Conservation (phyloP, 2,888 invertebrate genomes). For the Myathropa florea region DNA sequence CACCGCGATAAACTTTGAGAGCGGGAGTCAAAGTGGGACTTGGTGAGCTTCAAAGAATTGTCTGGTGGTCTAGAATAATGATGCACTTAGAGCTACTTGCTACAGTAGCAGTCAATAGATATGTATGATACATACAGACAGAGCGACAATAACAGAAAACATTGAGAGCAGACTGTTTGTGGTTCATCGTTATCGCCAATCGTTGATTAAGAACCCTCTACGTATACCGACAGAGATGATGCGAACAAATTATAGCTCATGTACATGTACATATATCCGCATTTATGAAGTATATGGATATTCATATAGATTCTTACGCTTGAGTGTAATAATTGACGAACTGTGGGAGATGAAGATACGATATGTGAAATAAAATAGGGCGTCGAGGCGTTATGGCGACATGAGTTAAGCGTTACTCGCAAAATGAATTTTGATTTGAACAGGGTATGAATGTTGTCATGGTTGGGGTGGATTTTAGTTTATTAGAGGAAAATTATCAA, state of each 20-base stretch:
- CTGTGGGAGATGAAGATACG: conserved; percentile 31
- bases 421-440: conserved; percentile 13
- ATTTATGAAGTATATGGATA: background rate
- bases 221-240: conserved; percentile 37
- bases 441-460: background rate
- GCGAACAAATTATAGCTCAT: conserved; percentile 45
- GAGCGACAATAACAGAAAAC: conserved; percentile 12
- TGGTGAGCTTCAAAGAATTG: conserved; percentile 39
- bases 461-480: conserved; percentile 25
- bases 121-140: conserved; percentile 17
- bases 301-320: conserved; percentile 1
- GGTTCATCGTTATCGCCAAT: conserved; percentile 39
- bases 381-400: conserved; percentile 8
- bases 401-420: conserved; percentile 19
- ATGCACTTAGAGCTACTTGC: conserved; percentile 9
- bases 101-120: conserved; percentile 48
- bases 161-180: conserved; percentile 10
- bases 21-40: conserved; percentile 42
- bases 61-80: conserved; percentile 15
- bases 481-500: conserved; percentile 31
- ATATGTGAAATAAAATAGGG: conserved; percentile 12
- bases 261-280: background rate
- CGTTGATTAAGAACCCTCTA: conserved; percentile 62
- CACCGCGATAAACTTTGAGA: conserved; percentile 31
- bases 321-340: conserved; percentile 42